phyloP scores from a whole-genome alignment of 2,797 vertebrate species.

The Acomys russatus region DNA sequence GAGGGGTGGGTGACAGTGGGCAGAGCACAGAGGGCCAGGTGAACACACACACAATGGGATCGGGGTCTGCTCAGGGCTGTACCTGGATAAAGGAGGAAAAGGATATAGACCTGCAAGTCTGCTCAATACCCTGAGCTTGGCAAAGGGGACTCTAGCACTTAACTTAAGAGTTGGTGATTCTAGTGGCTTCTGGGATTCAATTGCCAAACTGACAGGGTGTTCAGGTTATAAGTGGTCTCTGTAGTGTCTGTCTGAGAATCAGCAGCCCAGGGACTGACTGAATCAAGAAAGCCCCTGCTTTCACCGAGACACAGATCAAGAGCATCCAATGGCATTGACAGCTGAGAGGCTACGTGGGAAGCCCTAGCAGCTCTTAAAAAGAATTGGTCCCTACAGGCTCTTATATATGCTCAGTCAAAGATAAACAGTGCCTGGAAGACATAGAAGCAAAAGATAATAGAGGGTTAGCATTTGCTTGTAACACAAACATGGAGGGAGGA shows the following conservation, averaged over 20 bases:
- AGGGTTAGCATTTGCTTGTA: neutral
- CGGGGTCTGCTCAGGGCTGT: neutral
- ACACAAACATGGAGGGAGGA: neutral
- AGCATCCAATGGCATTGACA: neutral
- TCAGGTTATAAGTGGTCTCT: neutral
- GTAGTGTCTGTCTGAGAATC: neutral
- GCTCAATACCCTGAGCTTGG: neutral
- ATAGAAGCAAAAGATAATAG: neutral
- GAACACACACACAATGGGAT: neutral
- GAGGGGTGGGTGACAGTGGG: fast-evolving
- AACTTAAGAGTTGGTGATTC: neutral
- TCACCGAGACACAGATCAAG: neutral
- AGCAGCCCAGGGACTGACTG: neutral
- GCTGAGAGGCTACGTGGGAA: neutral
- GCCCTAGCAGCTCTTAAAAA: neutral
- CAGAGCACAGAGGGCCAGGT: neutral
- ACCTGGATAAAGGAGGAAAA: neutral
- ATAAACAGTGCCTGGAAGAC: neutral
- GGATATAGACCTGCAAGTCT: neutral
- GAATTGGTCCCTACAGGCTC: no score
- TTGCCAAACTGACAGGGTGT: neutral
- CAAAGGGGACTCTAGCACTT: neutral
- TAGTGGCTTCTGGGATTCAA: neutral
- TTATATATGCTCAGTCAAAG: neutral
- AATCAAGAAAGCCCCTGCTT: neutral